These are phyloP conservation scores for Myrmecobius fasciatus DNA, from an alignment of 2,113 vertebrate genomes.

Conservation along the genomic window DNA sequence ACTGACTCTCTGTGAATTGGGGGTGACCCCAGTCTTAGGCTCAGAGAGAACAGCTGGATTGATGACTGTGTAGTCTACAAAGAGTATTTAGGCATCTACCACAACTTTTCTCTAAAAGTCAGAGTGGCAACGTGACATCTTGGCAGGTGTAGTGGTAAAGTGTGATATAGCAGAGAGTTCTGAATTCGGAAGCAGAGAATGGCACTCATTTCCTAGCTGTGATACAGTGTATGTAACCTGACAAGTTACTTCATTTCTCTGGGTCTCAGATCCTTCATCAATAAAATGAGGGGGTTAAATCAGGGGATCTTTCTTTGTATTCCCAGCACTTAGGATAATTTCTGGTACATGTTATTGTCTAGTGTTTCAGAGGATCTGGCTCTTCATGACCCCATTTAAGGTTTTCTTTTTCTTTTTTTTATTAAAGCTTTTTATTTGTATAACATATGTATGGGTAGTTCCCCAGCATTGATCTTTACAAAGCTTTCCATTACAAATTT, in stretches of 20 bases:
- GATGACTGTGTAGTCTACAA: not conserved
- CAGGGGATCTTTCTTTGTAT: not conserved
- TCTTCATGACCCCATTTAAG: not conserved
- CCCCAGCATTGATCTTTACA: too few relatives aligned
- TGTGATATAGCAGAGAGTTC: not conserved
- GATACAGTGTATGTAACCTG: not conserved
- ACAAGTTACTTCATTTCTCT: not conserved
- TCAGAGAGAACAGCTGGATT: not conserved
- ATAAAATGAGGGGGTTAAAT: not conserved
- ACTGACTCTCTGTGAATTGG: not conserved
- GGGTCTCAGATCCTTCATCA: not conserved
- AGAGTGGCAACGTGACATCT: not conserved
- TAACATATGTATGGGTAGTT: too few relatives aligned
- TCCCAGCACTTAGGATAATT: not conserved
- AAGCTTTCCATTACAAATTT: too few relatives aligned
- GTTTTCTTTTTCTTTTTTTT: too few relatives aligned
- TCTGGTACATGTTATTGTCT: not conserved
- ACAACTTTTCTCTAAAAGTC: not conserved
- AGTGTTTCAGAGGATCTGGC: not conserved
- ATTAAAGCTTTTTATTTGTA: too few relatives aligned
- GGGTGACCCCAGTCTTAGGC: not conserved
- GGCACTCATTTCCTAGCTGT: not conserved
- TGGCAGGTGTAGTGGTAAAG: not conserved
- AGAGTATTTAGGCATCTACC: not conserved
- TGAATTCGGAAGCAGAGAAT: not conserved